Conservation (phyloP, 2,888 invertebrate species). For the Morpho helenor region DNA sequence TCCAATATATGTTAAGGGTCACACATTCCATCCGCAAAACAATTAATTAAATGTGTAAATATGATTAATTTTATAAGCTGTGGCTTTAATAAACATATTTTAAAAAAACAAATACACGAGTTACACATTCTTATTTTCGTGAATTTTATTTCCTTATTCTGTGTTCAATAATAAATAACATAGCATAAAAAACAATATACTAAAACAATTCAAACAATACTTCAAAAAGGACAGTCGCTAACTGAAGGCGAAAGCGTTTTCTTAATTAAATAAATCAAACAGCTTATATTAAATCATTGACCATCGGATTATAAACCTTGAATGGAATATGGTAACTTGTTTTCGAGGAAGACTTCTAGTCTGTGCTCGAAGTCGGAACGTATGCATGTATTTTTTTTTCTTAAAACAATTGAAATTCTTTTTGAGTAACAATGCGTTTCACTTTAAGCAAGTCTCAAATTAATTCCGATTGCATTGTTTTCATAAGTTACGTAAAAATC, state of each 20-base stretch:
- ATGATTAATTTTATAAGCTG: no score
- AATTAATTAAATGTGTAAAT: no score
- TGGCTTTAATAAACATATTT: no score
- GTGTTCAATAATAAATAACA: no score
- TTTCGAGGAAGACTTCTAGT: slow-evolving; percentile 25
- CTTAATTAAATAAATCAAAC: slow-evolving; percentile 23
- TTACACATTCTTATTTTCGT: neutral
- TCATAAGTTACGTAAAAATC: no score
- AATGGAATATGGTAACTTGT: slow-evolving; percentile 23
- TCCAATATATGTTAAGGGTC: no score
- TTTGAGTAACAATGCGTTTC: neutral
- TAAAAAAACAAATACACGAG: no score
- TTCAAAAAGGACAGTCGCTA: slow-evolving; percentile 11
- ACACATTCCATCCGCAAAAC: no score
- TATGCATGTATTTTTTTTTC: neutral
- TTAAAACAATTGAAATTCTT: neutral
- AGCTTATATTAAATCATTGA: slow-evolving; percentile 23
- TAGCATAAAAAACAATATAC: no score
- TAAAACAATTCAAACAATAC: neutral
- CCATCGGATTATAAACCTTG: slow-evolving; percentile 24
- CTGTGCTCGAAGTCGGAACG: slow-evolving; percentile 12
- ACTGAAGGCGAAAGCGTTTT: slow-evolving; percentile 25
- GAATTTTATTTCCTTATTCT: neutral
- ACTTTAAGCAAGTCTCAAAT: slow-evolving; percentile 13
- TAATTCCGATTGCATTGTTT: slow-evolving; percentile 6